These are phyloP conservation scores for Eupeodes corollae DNA, from an alignment of 1,140 invertebrate genomes.

Conservation along the genomic window DNA sequence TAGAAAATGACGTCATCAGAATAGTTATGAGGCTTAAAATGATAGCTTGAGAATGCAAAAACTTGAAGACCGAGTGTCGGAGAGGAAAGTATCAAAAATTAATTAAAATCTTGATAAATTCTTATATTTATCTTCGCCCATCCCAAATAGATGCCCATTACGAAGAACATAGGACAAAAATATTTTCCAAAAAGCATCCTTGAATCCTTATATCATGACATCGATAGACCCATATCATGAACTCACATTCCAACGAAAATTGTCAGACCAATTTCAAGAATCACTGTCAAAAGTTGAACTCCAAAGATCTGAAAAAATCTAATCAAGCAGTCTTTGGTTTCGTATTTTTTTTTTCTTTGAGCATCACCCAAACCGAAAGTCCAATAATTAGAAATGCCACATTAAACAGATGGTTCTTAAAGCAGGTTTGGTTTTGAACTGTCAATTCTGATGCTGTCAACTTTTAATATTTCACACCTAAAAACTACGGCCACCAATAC, in stretches of 20 bases:
- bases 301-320: conserved; percentile 19
- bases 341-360: conserved; percentile 5
- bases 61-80: conserved; percentile 21
- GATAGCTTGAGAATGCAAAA: conserved; percentile 32
- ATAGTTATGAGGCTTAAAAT: conserved; percentile 21
- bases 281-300: conserved; percentile 16
- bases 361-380: conserved; percentile 22
- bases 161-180: conserved; percentile 42
- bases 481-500: too few relatives aligned
- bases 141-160: conserved; percentile 32
- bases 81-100: conserved; percentile 4
- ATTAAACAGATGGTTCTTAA: too few relatives aligned
- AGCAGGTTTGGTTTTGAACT: too few relatives aligned
- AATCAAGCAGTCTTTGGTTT: conserved; percentile 20
- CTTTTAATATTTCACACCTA: too few relatives aligned
- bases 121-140: conserved; percentile 42
- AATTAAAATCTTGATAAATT: not conserved
- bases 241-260: conserved; percentile 42
- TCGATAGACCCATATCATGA: conserved; percentile 45
- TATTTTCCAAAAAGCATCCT: conserved; percentile 55
- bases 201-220: conserved; percentile 57
- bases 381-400: conserved; percentile 44
- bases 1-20: conserved; percentile 16
- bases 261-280: conserved; percentile 40
- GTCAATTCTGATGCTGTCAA: too few relatives aligned